Evolutionary conservation across 2,888 invertebrate species (phyloP).

Genomic region (Pandemis corylana): DNA sequence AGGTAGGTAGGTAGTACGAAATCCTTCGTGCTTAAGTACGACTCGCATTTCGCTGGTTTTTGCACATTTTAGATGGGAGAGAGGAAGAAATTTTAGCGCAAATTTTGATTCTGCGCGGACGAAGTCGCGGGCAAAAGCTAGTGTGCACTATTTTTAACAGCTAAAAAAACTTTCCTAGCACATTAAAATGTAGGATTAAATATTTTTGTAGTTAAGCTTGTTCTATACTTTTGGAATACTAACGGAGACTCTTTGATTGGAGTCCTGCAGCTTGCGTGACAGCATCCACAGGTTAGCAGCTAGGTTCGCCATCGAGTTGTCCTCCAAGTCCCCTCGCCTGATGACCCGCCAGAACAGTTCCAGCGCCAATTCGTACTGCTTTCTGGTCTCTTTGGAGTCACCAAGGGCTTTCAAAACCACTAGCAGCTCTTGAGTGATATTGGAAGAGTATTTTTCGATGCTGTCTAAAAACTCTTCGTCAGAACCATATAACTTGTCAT

Average conservation of each 20-base stretch:
- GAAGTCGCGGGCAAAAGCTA: no score
- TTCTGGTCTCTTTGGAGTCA: constrained; percentile 86
- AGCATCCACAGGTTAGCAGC: constrained; percentile 93
- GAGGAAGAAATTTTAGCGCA: no score
- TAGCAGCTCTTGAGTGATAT: constrained; percentile 91
- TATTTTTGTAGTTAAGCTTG: neutral
- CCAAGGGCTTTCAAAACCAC: constrained; percentile 89
- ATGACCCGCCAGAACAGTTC: constrained; percentile 90
- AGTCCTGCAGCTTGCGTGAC: constrained; percentile 85
- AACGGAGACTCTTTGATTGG: constrained; percentile 67
- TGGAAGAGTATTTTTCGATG: constrained; percentile 90
- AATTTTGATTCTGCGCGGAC: no score
- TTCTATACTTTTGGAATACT: constrained; percentile 47
- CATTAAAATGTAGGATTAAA: neutral
- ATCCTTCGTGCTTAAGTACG: no score
- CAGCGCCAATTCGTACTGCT: constrained; percentile 89
- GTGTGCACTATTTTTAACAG: no score
- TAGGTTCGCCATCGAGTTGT: constrained; percentile 86
- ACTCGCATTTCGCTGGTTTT: no score
- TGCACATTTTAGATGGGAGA: no score
- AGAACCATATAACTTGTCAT: constrained; percentile 95
- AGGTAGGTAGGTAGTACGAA: no score
- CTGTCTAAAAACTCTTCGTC: constrained; percentile 94
- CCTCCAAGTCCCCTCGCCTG: constrained; percentile 86
- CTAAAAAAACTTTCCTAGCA: no score